These are phyloP conservation scores for Drosophila bocqueti DNA, from an alignment of 1,140 invertebrate genomes.

Conservation along the genomic window DNA sequence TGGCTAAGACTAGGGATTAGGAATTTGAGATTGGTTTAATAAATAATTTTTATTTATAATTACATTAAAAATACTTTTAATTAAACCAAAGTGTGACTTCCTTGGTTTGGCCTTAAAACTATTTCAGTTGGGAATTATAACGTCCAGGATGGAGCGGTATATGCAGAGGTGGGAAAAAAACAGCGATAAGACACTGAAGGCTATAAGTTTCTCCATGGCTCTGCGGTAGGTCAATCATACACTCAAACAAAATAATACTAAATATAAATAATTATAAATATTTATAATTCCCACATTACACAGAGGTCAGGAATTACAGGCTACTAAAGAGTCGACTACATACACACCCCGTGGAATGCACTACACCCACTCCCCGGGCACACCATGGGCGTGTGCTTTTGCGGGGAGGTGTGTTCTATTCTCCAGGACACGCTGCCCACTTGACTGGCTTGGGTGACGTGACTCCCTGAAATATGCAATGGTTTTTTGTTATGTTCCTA, in stretches of 20 bases:
- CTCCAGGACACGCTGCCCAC: slow-evolving; percentile 54
- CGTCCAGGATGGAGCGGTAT: no score
- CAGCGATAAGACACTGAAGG: no score
- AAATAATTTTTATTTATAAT: not conserved
- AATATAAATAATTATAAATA: no score
- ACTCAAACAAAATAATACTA: no score
- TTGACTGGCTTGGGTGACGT: slow-evolving; percentile 57
- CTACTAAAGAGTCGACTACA: not conserved
- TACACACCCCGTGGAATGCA: not conserved
- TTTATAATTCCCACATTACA: not conserved
- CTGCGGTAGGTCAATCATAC: no score
- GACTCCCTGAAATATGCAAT: slow-evolving; percentile 72
- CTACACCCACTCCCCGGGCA: not conserved
- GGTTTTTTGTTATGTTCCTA: slow-evolving; percentile 62
- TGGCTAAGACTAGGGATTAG: not conserved
- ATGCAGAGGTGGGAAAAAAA: no score
- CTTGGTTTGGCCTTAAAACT: no score
- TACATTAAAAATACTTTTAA: not conserved
- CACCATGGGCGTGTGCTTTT: slow-evolving; percentile 3
- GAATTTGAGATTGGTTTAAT: not conserved
- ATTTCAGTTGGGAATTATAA: no score
- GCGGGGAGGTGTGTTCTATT: slow-evolving; percentile 5
- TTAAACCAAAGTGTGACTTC: no score
- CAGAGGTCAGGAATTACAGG: not conserved
- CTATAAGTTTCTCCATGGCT: not conserved